These are phyloP conservation scores for Elgaria multicarinata DNA, from an alignment of 2,113 vertebrate species.

Conservation along the genomic window DNA sequence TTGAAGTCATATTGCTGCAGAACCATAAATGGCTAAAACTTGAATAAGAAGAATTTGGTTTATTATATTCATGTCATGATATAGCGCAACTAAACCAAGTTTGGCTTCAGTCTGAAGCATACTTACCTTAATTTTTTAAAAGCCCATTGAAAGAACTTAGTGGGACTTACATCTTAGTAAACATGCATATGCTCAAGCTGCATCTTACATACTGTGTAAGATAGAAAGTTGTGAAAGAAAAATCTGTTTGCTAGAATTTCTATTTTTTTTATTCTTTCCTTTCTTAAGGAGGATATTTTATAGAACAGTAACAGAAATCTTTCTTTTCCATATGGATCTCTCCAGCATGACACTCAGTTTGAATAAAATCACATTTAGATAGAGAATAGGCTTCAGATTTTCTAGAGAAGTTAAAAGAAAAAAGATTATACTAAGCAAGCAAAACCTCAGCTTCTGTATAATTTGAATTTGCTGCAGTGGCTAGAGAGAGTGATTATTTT, in stretches of 20 bases:
- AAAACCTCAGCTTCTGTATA: conserved; percentile 45
- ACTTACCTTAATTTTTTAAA: not conserved
- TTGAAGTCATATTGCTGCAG: not conserved
- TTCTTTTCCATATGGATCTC: conserved; percentile 14
- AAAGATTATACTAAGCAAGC: conserved; percentile 47
- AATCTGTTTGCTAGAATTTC: not conserved
- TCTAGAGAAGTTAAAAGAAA: conserved; percentile 37
- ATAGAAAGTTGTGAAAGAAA: not conserved
- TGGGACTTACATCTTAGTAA: not conserved
- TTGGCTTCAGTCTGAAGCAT: not conserved
- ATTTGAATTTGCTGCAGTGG: conserved; percentile 50
- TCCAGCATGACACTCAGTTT: conserved; percentile 38
- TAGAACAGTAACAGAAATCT: not conserved
- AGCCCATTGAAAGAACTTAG: not conserved
- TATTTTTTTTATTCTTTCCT: not conserved
- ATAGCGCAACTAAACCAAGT: not conserved
- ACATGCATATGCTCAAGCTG: not conserved
- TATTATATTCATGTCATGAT: not conserved
- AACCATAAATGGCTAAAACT: not conserved
- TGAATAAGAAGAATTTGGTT: not conserved
- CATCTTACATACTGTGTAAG: not conserved
- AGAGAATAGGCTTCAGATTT: conserved; percentile 30
- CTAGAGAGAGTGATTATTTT: conserved; percentile 53
- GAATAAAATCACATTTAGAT: conserved; percentile 28
- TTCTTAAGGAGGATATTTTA: conserved; percentile 20